Evolutionary conservation across 2,113 vertebrate genomes (phyloP), one percentile per base, ranked within the genome.

Genomic region (Chascanopsetta lugubris): DNA sequence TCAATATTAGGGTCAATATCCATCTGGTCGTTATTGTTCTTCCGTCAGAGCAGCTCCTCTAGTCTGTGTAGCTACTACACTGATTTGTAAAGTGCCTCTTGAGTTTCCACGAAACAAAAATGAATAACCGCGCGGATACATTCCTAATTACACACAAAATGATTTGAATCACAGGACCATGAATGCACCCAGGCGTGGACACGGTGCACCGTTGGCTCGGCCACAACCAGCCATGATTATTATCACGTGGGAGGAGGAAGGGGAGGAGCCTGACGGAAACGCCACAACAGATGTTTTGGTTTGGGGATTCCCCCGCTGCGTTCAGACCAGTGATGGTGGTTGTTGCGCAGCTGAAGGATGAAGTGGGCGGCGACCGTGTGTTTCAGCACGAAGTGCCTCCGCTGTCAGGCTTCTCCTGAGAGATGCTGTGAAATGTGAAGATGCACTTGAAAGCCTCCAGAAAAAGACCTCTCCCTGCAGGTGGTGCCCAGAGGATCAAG

Each of bases 221-320:
- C 59, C 60, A 15, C 61, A 66, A 74, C 65, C 64, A 54, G 80
- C 54, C 57, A 25, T 61, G 45, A 69, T 79, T 75, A 83, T 83
- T 79, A 85, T 79, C 75, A 64, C 51, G 69, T 59, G 49, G 63
- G 79, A 68, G 48, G 63, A 22, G 57, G 63, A 77, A 71, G 53
- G 63, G 57, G 47, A 18, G 45, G 45, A 34, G 74, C 78, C 69
- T 69, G 69, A 60, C 69, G 84, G 57, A 48, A 60, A 21, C n/a
- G 18, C 18, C 17, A 51, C 55, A 73, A 15, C 72, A 81, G 70
- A 81, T 83, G 85, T 77, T 87, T 25, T 72, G 64, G 18, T 85
- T 59, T 25, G 2, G 60, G 22, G 36, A 54, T 58, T 49, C 40
- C 61, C 4, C 0, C 24, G 32, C 67, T 45, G 36, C 40, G 55